phyloP scores from a whole-genome alignment of 2,797 vertebrate species.

The Enteromius treurensis region DNA sequence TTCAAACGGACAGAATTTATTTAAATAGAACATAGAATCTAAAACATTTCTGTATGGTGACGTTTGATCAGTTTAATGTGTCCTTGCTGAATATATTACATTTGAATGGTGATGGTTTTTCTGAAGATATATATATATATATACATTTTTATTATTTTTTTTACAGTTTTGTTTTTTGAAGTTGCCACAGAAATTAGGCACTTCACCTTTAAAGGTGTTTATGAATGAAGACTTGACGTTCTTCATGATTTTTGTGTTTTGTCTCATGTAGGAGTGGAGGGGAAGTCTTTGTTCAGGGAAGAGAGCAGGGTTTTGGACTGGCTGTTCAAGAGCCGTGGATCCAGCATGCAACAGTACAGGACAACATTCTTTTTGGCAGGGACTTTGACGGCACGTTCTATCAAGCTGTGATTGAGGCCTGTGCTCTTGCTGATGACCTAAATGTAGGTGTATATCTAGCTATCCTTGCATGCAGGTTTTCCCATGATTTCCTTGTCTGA shows the following conservation, averaged over 20 bases:
- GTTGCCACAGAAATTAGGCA: background rate
- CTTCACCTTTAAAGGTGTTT: background rate
- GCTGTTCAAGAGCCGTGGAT: conserved; percentile 95
- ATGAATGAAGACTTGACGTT: background rate
- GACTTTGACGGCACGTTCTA: conserved; percentile 82
- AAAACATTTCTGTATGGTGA: background rate
- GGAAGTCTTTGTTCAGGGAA: conserved; percentile 77
- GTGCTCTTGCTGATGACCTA: conserved; percentile 89
- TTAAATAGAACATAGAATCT: background rate
- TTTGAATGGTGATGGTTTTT: background rate
- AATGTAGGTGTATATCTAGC: conserved; percentile 77
- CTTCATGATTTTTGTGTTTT: background rate
- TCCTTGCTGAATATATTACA: background rate
- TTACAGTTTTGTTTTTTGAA: background rate
- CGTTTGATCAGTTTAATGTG: background rate
- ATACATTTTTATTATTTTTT: too few relatives aligned
- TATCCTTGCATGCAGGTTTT: background rate
- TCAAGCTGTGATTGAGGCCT: conserved; percentile 87
- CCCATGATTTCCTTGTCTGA: background rate
- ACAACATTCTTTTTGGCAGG: conserved; percentile 94
- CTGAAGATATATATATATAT: background rate
- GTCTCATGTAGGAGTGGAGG: conserved; percentile 73
- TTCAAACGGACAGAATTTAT: background rate
- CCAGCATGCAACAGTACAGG: conserved; percentile 89
- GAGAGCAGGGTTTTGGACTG: conserved; percentile 87